A percentile compares a stretch with the other conserved stretches of the same genome.
Evolutionary conservation across 2,797 vertebrate species (phyloP).

Genomic region (Leuciscus waleckii): DNA sequence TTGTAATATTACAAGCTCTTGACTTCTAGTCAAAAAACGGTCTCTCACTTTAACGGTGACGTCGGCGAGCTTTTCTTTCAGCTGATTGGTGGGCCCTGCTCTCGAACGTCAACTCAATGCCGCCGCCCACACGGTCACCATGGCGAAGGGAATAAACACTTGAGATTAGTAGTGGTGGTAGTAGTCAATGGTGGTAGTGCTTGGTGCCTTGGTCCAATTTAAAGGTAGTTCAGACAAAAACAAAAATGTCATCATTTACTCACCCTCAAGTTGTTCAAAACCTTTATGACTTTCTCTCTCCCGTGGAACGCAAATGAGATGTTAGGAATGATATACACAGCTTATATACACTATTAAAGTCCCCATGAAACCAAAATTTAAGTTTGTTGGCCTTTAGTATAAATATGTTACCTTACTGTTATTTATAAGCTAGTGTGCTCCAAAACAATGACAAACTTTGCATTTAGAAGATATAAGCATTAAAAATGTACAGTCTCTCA

Average conservation of each 20-base stretch:
- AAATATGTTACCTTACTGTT: too few species aligned
- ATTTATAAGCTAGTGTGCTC: too few species aligned
- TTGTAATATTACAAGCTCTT: constrained; percentile 66
- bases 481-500: too few species aligned
- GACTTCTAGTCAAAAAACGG: constrained; percentile 70
- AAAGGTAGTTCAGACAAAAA: background rate
- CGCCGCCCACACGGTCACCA: constrained; percentile 71
- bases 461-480: too few species aligned
- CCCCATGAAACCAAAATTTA: too few species aligned
- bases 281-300: background rate
- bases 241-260: background rate
- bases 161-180: background rate
- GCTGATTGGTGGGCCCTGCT: constrained; percentile 69
- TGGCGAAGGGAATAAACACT: constrained; percentile 79
- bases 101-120: constrained; percentile 64
- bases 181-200: background rate
- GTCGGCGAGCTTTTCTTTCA: constrained; percentile 61
- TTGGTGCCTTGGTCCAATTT: background rate
- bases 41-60: constrained; percentile 79
- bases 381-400: too few species aligned
- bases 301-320: too few species aligned
- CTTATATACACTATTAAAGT: too few species aligned
- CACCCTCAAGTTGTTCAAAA: background rate
- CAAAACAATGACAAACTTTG: too few species aligned
- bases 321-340: too few species aligned